These are phyloP conservation scores for Gymnocheta viridis DNA, from an alignment of 2,888 invertebrate species.

Conservation along the genomic window DNA sequence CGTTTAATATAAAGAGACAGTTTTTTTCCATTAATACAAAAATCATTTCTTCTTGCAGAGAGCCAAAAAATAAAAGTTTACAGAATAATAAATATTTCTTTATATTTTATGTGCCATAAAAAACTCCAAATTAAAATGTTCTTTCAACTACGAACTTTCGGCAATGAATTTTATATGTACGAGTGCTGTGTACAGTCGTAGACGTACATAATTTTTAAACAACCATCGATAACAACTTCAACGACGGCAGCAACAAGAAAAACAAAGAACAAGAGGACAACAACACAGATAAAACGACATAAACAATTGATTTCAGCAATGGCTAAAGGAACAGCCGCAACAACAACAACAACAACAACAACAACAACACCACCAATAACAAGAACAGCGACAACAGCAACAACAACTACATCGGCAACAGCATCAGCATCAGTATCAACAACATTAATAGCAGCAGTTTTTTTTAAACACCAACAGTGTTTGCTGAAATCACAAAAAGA, in stretches of 20 bases:
- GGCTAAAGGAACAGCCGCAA: conserved; percentile 36
- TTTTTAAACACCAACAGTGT: conserved; percentile 69
- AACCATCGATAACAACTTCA: conserved; percentile 59
- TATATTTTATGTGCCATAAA: conserved; percentile 71
- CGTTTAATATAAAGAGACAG: conserved; percentile 38
- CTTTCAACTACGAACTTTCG: conserved; percentile 81
- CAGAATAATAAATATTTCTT: conserved; percentile 59
- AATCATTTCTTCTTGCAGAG: neutral
- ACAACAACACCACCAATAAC: neutral
- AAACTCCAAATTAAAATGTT: conserved; percentile 81
- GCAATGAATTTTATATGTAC: conserved; percentile 70
- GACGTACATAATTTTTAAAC: conserved; percentile 47
- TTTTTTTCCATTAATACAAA: conserved; percentile 47
- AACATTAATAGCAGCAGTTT: conserved; percentile 53
- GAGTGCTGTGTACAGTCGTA: conserved; percentile 7
- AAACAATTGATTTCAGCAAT: conserved; percentile 65
- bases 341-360: conserved; percentile 11
- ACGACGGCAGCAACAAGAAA: conserved; percentile 39
- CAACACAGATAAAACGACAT: conserved; percentile 44
- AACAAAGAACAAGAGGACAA: conserved; percentile 35
- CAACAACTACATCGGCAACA: conserved; percentile 16
- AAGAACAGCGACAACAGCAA: conserved; percentile 13
- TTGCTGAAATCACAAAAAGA: conserved; percentile 70
- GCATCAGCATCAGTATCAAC: neutral
- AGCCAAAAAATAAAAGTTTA: conserved; percentile 12